Percentiles rank a stretch among this genome's conserved stretches.
Evolutionary conservation across 2,888 invertebrate species (phyloP).

Genomic region (Drosophila dives): DNA sequence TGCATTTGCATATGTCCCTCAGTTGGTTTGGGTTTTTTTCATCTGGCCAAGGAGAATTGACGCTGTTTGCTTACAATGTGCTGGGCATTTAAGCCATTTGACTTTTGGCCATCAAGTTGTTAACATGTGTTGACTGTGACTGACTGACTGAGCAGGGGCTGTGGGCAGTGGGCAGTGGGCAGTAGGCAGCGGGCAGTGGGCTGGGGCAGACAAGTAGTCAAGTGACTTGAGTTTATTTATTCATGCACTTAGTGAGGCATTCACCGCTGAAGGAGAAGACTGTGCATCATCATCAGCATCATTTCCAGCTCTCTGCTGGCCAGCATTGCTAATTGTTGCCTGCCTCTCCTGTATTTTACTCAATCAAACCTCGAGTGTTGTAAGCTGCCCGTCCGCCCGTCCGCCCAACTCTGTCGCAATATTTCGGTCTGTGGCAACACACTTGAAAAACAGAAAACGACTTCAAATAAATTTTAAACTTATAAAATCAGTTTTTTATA

Average conservation of each 20-base stretch:
- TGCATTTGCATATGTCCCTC: conserved; percentile 70
- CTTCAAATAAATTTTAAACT: neutral
- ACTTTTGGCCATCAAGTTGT: conserved; percentile 79
- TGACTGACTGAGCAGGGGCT: conserved; percentile 5
- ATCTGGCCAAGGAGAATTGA: conserved; percentile 10
- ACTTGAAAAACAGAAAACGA: neutral
- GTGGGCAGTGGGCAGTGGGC: neutral
- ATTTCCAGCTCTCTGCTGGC: conserved; percentile 40
- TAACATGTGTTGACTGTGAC: conserved; percentile 73
- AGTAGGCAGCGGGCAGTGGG: neutral
- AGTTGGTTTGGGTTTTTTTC: conserved; percentile 23
- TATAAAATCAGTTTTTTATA: neutral
- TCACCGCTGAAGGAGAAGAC: conserved; percentile 51
- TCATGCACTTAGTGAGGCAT: conserved; percentile 78
- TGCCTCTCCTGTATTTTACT: conserved; percentile 46
- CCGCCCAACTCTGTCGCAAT: conserved; percentile 21
- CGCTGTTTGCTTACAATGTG: conserved; percentile 73
- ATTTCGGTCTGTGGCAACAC: conserved; percentile 30
- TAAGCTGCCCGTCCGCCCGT: conserved; percentile 21
- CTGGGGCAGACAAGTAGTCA: conserved; percentile 38
- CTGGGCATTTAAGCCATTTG: conserved; percentile 75
- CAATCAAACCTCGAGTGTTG: conserved; percentile 72
- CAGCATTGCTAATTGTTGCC: conserved; percentile 75
- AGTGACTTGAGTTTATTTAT: conserved; percentile 75
- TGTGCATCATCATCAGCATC: conserved; percentile 42